Base-by-base conservation (phyloP, 2,797 vertebrate species). In the Lagocephalus sceleratus region DNA sequence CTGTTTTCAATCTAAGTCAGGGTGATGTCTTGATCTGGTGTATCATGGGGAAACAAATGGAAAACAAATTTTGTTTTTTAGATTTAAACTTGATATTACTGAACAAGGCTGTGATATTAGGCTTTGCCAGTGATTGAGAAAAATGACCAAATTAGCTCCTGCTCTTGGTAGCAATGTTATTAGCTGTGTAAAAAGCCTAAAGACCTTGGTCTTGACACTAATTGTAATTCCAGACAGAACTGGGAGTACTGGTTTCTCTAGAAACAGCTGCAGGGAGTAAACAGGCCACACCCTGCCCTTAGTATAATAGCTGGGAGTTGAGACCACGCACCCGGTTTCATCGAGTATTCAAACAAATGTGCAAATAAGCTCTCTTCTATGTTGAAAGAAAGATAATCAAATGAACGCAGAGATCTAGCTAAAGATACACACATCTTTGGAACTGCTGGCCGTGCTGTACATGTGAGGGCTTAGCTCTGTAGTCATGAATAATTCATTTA, bases 401-500 rank as follows among this genome's bases (percentile, higher is more conserved):
- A 52, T 15, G 12, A 46, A 19, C 15, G 23, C 23, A 32, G 45
- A 48, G 17, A 26, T 15, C 29, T 12, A 25, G 47, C 29, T 45
- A 26, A 25, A 56, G 47, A 54, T 26, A 39, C 54, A 57, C 16
- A 3, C 20, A 20, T 35, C 22, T 47, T 43, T 53, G 26, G 20
- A 22, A 14, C 57, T 74, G 66, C 20, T 65, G 57, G 41, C 49
- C 16, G 54, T 58, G 16, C 40, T 49, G 14, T 42, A 22, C 19
- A 35, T 44, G 41, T 52, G 45, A 72, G 56, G 66, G 76, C 62
- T 51, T 65, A 55, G 51, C 60, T 60, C 60, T 44, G 47, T 43
- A 8, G 40, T 29, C 25, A 78, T 82, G 54, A 83, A 81, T 82
- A 59, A 82, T 81, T 85, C 23, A 85, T 43, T 20, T 38, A 12